phyloP scores from a whole-genome alignment of 2,888 invertebrate genomes.

The Synanthedon myopaeformis region DNA sequence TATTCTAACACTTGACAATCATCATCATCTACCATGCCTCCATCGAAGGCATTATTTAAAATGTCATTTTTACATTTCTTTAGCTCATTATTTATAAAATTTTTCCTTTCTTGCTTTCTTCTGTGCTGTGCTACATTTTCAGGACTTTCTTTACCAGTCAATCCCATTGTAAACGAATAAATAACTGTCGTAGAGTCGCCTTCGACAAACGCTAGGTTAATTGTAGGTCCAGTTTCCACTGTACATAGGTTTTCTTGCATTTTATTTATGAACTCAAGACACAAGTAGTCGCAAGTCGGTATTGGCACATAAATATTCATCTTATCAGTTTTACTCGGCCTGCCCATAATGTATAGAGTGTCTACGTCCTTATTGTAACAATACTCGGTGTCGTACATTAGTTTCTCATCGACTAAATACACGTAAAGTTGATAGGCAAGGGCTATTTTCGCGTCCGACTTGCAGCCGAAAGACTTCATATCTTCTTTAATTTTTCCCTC shows the following conservation, averaged over 20 bases:
- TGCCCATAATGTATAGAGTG: conserved; percentile 51
- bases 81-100: conserved; percentile 50
- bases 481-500: conserved; percentile 56
- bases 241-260: conserved; percentile 59
- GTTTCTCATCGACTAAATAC: conserved; percentile 53
- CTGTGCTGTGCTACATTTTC: conserved; percentile 27
- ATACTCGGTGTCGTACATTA: conserved; percentile 63
- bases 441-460: conserved; percentile 42
- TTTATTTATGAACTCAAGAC: conserved; percentile 38
- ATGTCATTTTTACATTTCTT: conserved; percentile 39
- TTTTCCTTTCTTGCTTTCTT: conserved; percentile 38
- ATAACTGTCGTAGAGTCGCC: conserved; percentile 56
- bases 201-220: conserved; percentile 56
- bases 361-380: conserved; percentile 56
- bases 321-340: conserved; percentile 43
- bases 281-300: conserved; percentile 36
- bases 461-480: conserved; percentile 54
- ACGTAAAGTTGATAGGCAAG: conserved; percentile 54
- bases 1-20: conserved; percentile 39
- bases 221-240: conserved; percentile 46
- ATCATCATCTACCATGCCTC: conserved; percentile 52
- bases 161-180: conserved; percentile 52
- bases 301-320: conserved; percentile 58
- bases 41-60: conserved; percentile 46
- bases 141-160: conserved; percentile 31